phyloP scores from a whole-genome alignment of 2,888 invertebrate species.

The Leistus spinibarbis region DNA sequence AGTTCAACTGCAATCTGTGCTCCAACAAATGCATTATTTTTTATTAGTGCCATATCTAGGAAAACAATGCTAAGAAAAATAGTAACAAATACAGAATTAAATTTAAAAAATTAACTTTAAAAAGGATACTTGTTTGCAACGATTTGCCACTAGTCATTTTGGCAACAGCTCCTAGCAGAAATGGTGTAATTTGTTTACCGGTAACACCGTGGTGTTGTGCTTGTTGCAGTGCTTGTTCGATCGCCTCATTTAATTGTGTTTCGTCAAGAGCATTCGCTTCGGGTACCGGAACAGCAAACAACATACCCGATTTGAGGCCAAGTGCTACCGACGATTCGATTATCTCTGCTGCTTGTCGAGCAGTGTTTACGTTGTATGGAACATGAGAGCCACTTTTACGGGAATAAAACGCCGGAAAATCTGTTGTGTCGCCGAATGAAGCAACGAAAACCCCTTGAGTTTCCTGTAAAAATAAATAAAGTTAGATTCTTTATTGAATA shows the following conservation, averaged over 20 bases:
- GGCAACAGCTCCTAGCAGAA: conserved; percentile 78
- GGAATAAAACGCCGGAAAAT: conserved; percentile 96
- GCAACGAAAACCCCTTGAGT: conserved; percentile 93
- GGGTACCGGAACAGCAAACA: conserved; percentile 93
- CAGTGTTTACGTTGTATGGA: conserved; percentile 70
- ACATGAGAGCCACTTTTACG: conserved; percentile 73
- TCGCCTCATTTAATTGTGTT: conserved; percentile 69
- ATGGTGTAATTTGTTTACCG: conserved; percentile 94
- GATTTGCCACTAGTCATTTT: conserved; percentile 83
- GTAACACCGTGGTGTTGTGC: conserved; percentile 66
- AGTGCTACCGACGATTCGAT: conserved; percentile 64
- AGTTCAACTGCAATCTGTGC: conserved; percentile 77
- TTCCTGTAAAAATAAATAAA: conserved; percentile 66
- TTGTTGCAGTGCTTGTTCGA: conserved; percentile 69
- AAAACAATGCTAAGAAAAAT: background rate
- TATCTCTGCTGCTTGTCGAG: conserved; percentile 75
- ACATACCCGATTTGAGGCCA: conserved; percentile 70
- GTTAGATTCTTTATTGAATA: conserved; percentile 7
- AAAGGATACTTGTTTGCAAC: conserved; percentile 83
- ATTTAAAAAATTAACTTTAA: background rate
- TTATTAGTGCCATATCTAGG: conserved; percentile 85
- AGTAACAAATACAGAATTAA: background rate
- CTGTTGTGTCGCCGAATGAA: conserved; percentile 69
- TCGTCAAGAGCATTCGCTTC: conserved; percentile 68
- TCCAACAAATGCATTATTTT: conserved; percentile 89